phyloP scores from a whole-genome alignment of 1,140 invertebrate genomes.

The Pseudoatta argentina region DNA sequence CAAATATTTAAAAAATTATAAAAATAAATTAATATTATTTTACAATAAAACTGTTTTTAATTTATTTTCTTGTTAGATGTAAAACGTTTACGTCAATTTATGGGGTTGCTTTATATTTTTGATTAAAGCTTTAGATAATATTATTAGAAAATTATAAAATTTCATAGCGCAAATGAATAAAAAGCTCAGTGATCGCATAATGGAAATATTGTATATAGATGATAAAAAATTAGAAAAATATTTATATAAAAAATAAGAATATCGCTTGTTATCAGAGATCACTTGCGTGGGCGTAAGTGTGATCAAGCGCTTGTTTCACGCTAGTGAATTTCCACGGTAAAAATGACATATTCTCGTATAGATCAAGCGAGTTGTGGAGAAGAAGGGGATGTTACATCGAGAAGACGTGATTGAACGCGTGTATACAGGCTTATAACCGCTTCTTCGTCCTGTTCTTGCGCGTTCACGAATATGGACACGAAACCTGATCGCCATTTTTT shows the following conservation, averaged over 20 bases:
- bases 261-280: neutral
- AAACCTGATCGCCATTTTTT: neutral
- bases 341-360: constrained; percentile 1
- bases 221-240: neutral
- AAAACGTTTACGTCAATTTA: no score
- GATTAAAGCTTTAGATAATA: no score
- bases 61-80: no score
- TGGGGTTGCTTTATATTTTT: no score
- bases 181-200: neutral
- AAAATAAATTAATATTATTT: no score
- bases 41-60: no score
- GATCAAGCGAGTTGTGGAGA: neutral
- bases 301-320: neutral
- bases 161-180: neutral
- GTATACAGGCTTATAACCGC: constrained; percentile 55
- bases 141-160: neutral
- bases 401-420: constrained; percentile 61
- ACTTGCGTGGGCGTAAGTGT: neutral
- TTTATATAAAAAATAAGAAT: neutral
- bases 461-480: neutral
- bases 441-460: constrained; percentile 68
- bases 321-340: neutral
- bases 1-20: no score
- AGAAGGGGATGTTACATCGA: neutral
- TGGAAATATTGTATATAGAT: no score